phyloP scores from a whole-genome alignment of 2,113 vertebrate species.

The Oxygymnocypris stewartii region DNA sequence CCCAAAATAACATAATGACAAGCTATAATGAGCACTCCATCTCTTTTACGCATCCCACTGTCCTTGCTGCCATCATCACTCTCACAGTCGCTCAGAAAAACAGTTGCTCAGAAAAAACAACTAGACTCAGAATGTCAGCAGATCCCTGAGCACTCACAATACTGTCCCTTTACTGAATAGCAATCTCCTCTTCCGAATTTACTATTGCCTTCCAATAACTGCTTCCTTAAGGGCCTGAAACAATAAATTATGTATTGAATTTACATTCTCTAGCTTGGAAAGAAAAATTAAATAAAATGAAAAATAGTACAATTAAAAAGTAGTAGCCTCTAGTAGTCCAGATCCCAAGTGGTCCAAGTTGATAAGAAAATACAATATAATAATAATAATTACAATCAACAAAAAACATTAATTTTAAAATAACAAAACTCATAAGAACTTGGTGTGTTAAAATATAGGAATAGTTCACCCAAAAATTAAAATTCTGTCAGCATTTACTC shows the following conservation, averaged over 20 bases:
- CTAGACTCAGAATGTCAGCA: background rate
- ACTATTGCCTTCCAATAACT: background rate
- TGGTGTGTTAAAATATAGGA: too few species aligned
- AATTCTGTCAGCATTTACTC: too few species aligned
- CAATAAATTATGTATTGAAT: background rate
- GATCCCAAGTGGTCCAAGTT: too few species aligned
- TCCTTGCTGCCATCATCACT: background rate
- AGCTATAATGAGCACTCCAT: background rate
- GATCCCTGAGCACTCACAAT: background rate
- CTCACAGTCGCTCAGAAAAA: background rate
- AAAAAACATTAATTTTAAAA: too few species aligned
- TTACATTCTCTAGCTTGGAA: too few species aligned
- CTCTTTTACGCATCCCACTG: background rate
- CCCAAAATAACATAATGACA: background rate
- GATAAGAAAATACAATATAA: too few species aligned
- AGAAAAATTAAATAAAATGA: too few species aligned
- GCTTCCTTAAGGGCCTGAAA: background rate
- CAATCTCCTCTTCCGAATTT: background rate
- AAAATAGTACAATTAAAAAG: too few species aligned
- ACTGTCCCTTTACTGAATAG: background rate
- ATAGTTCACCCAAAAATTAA: too few species aligned
- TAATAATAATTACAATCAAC: too few species aligned
- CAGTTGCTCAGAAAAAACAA: background rate
- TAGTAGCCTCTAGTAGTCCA: too few species aligned
- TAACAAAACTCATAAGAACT: background rate